A percentile compares a stretch with the other conserved stretches of the same genome.
Evolutionary conservation across 2,797 vertebrate species (phyloP).

Genomic region (Varecia variegata): DNA sequence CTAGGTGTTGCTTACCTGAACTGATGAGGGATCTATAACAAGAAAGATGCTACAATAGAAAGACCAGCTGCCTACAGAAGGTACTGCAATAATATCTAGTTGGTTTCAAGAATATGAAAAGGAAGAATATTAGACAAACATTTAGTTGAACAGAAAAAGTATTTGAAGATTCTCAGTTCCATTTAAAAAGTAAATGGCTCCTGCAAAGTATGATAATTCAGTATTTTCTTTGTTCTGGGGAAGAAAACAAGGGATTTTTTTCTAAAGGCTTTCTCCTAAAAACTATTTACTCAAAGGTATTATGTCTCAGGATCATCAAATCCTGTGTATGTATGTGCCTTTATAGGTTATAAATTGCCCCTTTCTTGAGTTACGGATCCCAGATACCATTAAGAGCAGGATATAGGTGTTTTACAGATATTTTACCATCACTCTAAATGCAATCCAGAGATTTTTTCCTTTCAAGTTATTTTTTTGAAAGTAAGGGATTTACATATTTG

Average conservation of each 20-base stretch:
- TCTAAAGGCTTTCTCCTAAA: constrained; percentile 14
- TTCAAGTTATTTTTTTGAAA: constrained; percentile 56
- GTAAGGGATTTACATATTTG: constrained; percentile 26
- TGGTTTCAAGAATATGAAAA: background rate
- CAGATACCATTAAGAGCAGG: constrained; percentile 19
- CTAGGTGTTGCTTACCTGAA: background rate
- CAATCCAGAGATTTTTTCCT: constrained; percentile 14
- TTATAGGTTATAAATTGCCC: constrained; percentile 26
- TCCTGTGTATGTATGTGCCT: background rate
- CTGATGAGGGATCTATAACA: background rate
- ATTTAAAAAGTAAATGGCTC: constrained; percentile 24
- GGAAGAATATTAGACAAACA: background rate
- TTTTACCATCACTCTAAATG: constrained; percentile 6
- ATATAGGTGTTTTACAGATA: background rate
- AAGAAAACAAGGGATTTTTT: background rate
- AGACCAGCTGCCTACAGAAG: background rate
- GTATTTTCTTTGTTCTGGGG: constrained; percentile 8
- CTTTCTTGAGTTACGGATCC: background rate
- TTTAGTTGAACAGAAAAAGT: constrained; percentile 10
- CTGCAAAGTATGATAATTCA: background rate
- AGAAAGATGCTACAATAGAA: background rate
- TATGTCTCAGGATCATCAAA: constrained; percentile 38
- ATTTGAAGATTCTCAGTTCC: constrained; percentile 28
- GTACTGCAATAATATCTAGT: background rate
- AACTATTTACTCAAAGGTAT: constrained; percentile 28